These are phyloP conservation scores for Limnothrissa miodon DNA, from an alignment of 2,113 vertebrate species.

Conservation along the genomic window DNA sequence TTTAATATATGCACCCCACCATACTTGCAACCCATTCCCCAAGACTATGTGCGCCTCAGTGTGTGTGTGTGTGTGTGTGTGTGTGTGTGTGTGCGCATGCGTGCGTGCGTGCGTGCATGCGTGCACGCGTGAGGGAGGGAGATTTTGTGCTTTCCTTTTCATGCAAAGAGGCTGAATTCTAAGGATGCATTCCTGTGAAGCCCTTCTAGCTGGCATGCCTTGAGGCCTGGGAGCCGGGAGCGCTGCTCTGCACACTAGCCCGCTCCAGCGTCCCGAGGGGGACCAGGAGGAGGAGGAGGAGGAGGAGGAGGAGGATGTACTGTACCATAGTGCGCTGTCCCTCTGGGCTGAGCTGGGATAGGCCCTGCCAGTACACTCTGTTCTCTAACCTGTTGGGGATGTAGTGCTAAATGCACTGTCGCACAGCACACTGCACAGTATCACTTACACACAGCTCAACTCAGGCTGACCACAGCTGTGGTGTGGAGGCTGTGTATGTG, in stretches of 20 bases:
- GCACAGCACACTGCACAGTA: not conserved
- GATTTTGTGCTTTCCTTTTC: not conserved
- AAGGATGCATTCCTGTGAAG: slow-evolving; percentile 3
- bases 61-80: not conserved
- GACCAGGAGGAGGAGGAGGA: not conserved
- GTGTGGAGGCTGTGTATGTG: not conserved
- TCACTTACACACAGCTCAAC: not conserved
- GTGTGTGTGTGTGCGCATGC: not conserved
- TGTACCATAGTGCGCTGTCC: not conserved
- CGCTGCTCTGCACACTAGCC: not conserved
- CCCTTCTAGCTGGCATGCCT: not conserved
- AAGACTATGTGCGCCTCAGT: slow-evolving; percentile 52
- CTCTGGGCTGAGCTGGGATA: too few species aligned
- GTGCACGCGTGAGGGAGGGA: not conserved
- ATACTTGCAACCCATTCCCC: not conserved
- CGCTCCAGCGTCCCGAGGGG: not conserved
- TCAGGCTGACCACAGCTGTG: slow-evolving; percentile 8
- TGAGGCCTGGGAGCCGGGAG: not conserved
- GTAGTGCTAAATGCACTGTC: not conserved
- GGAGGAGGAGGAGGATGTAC: not conserved
- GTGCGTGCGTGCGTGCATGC: not conserved
- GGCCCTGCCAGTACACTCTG: not conserved
- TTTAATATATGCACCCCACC: slow-evolving; percentile 44
- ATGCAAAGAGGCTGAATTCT: not conserved
- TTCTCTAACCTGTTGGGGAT: not conserved